Evolutionary conservation across 2,888 invertebrate genomes (phyloP).

Genomic region (Eueremaeus valkanovi): DNA sequence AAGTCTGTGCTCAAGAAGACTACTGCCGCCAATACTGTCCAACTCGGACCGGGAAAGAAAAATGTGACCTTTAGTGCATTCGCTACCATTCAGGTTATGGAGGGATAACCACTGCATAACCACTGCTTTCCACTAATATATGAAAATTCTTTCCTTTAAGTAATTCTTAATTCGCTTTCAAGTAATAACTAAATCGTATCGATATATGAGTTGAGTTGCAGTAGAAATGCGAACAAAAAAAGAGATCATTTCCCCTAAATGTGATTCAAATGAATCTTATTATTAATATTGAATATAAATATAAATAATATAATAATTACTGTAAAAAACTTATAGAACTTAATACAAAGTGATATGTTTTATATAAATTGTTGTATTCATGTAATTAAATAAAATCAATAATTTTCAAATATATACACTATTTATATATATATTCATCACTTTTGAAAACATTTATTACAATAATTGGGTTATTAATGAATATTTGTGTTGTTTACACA

Average conservation of each 20-base stretch:
- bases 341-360: too few relatives aligned
- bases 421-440: too few relatives aligned
- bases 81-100: conserved; percentile 46
- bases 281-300: too few relatives aligned
- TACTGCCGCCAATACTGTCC: neutral
- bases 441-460: neutral
- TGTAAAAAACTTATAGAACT: too few relatives aligned
- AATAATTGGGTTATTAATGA: conserved; percentile 16
- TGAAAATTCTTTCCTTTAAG: neutral
- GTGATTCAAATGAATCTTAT: too few relatives aligned
- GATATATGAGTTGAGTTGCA: too few relatives aligned
- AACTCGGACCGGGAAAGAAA: conserved; percentile 38
- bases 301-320: too few relatives aligned
- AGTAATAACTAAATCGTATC: neutral
- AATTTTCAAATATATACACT: too few relatives aligned
- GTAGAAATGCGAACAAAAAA: too few relatives aligned
- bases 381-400: too few relatives aligned
- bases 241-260: too few relatives aligned
- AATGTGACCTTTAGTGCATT: conserved; percentile 47
- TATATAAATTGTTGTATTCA: too few relatives aligned
- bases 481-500: conserved; percentile 18
- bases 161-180: neutral
- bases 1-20: conserved; percentile 45
- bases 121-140: neutral
- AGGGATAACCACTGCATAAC: conserved; percentile 37